phyloP scores from a whole-genome alignment of 2,888 invertebrate genomes.

The Encarsia formosa region DNA sequence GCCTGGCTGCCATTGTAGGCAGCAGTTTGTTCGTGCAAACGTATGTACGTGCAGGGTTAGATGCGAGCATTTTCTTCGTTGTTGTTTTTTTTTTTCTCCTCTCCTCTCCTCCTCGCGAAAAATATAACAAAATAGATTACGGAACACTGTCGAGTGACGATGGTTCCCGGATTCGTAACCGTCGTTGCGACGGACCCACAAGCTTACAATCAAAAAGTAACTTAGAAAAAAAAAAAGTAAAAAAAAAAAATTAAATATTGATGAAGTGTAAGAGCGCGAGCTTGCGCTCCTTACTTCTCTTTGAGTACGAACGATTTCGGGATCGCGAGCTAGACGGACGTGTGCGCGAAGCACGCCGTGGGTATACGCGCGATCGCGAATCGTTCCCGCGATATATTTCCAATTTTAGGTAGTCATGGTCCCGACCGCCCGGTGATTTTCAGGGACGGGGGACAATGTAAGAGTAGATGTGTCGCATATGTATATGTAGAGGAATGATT shows the following conservation, averaged over 20 bases:
- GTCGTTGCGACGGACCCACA: too few species aligned
- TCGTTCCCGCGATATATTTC: slow-evolving; percentile 34
- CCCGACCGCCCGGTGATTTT: slow-evolving; percentile 36
- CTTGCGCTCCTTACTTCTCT: too few species aligned
- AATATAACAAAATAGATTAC: slow-evolving; percentile 19
- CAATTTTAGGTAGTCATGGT: slow-evolving; percentile 40
- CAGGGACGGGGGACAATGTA: slow-evolving; percentile 37
- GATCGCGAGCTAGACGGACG: too few species aligned
- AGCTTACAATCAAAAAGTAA: too few species aligned
- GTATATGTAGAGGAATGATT: slow-evolving; percentile 27
- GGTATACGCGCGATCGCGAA: slow-evolving; percentile 14
- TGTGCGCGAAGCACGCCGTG: slow-evolving; percentile 14
- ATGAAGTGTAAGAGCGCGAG: too few species aligned
- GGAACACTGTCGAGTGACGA: too few species aligned
- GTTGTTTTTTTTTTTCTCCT: too few species aligned
- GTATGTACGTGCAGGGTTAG: not conserved
- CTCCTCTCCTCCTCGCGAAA: too few species aligned
- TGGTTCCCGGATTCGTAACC: too few species aligned
- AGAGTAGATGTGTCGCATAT: slow-evolving; percentile 34
- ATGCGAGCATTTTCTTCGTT: slow-evolving; percentile 1
- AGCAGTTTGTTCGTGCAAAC: slow-evolving; percentile 1
- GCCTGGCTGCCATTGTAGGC: not conserved
- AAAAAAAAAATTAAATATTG: too few species aligned
- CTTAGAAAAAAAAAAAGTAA: too few species aligned
- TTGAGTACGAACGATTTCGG: too few species aligned